phyloP scores from a whole-genome alignment of 2,797 vertebrate species.

The Catostomus latipinnis region DNA sequence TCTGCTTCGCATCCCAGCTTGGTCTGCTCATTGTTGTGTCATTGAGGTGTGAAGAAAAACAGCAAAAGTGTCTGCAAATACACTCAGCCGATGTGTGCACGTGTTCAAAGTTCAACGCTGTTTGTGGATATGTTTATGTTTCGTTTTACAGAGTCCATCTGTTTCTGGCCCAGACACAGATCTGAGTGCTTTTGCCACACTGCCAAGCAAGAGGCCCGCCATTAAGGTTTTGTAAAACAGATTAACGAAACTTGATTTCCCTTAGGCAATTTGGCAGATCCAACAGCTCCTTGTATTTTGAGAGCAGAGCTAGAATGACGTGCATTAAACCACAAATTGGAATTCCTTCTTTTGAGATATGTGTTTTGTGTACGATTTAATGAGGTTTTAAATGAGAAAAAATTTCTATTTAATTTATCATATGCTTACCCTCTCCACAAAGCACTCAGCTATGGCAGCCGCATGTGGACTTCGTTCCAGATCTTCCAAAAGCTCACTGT shows the following conservation, averaged over 20 bases:
- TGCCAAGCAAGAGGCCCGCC: slow-evolving; percentile 33
- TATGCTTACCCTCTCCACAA: slow-evolving; percentile 84
- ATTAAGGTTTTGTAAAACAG: slow-evolving; percentile 32
- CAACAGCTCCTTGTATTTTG: background rate
- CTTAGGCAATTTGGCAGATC: slow-evolving; percentile 1
- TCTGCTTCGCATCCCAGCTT: slow-evolving; percentile 41
- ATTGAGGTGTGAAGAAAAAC: slow-evolving; percentile 35
- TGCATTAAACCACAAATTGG: background rate
- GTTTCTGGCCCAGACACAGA: slow-evolving; percentile 39
- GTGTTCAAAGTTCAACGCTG: slow-evolving; percentile 52
- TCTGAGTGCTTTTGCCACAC: slow-evolving; percentile 32
- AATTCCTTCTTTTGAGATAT: background rate
- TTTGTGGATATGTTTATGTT: slow-evolving; percentile 52
- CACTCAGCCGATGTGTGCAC: slow-evolving; percentile 40
- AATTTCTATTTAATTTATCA: background rate
- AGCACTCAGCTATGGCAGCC: slow-evolving; percentile 86
- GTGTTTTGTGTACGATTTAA: background rate
- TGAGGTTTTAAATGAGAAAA: background rate
- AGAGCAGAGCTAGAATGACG: background rate
- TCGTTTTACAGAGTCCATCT: slow-evolving; percentile 53
- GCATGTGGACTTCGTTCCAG: slow-evolving; percentile 82
- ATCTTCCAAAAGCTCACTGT: slow-evolving; percentile 88
- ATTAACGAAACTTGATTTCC: slow-evolving; percentile 32
- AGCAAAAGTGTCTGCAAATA: slow-evolving; percentile 32
- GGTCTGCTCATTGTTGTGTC: slow-evolving; percentile 45